These are phyloP conservation scores for Arvicanthis niloticus DNA, from an alignment of 2,113 vertebrate species.

Conservation along the genomic window DNA sequence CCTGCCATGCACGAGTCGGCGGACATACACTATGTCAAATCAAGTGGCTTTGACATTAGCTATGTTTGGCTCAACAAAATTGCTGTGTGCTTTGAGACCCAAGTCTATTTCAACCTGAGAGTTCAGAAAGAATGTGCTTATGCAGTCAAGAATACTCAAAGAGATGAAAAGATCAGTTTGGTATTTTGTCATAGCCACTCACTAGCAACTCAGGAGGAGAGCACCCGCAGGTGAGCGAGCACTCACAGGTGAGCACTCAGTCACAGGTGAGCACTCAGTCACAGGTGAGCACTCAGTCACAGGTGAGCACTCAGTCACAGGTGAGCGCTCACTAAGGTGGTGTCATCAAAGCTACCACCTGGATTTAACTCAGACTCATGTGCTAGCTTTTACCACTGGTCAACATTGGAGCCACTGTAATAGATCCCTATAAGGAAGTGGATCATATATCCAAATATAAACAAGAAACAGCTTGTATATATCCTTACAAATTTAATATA, in stretches of 20 bases:
- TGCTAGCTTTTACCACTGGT: not conserved
- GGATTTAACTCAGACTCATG: not conserved
- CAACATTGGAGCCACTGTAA: not conserved
- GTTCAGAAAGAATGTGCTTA: not conserved
- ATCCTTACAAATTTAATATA: constrained; percentile 33
- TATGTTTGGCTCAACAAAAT: not conserved
- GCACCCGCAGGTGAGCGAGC: no score
- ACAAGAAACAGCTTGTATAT: not conserved
- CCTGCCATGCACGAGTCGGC: not conserved
- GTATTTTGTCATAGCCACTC: not conserved
- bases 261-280: not conserved
- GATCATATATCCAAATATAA: not conserved
- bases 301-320: no score
- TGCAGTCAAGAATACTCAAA: not conserved
- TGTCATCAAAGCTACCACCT: not conserved
- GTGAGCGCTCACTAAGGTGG: not conserved
- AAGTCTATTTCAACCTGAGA: not conserved
- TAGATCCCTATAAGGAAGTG: not conserved
- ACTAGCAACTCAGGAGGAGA: not conserved
- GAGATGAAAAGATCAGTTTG: not conserved
- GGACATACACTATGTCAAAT: not conserved
- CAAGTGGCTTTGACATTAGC: not conserved
- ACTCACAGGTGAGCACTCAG: no score
- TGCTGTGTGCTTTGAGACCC: constrained; percentile 47
- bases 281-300: no score